These are phyloP conservation scores for Lampropteryx suffumata DNA, from an alignment of 2,888 invertebrate genomes.

Conservation along the genomic window DNA sequence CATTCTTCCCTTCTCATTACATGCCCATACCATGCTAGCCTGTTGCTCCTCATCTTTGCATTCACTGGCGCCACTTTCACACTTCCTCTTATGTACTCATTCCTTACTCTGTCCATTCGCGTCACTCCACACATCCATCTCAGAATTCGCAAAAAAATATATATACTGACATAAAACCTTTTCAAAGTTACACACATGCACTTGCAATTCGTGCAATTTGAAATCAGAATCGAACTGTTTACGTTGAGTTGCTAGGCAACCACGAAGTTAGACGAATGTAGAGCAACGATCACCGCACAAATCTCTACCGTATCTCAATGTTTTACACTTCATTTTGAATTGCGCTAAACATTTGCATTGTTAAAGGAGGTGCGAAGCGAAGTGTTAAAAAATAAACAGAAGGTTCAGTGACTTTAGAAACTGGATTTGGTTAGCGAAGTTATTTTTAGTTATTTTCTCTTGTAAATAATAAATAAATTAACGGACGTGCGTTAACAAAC, in stretches of 20 bases:
- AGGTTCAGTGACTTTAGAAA: slow-evolving; percentile 24
- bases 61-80: too few species aligned
- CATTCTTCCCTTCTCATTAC: too few species aligned
- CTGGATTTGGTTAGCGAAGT: slow-evolving; percentile 20
- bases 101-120: too few species aligned
- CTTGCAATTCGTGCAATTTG: slow-evolving; percentile 1
- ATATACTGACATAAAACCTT: background rate
- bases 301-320: slow-evolving; percentile 5
- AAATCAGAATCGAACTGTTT: slow-evolving; percentile 16
- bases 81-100: too few species aligned
- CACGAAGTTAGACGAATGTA: slow-evolving; percentile 13
- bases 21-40: too few species aligned
- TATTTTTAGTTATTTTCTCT: slow-evolving; percentile 11
- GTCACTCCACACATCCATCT: too few species aligned
- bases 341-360: slow-evolving; percentile 14
- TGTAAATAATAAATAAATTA: background rate
- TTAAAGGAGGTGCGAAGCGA: slow-evolving; percentile 5
- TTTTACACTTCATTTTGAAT: slow-evolving; percentile 1
- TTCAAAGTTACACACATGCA: background rate
- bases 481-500: too few species aligned
- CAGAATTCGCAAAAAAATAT: too few species aligned
- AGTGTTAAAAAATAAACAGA: slow-evolving; percentile 25
- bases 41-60: too few species aligned
- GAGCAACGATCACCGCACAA: background rate
- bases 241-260: slow-evolving; percentile 32